Base-by-base conservation (phyloP, 2,797 vertebrate genomes). In the Melanotaenia boesemani region DNA sequence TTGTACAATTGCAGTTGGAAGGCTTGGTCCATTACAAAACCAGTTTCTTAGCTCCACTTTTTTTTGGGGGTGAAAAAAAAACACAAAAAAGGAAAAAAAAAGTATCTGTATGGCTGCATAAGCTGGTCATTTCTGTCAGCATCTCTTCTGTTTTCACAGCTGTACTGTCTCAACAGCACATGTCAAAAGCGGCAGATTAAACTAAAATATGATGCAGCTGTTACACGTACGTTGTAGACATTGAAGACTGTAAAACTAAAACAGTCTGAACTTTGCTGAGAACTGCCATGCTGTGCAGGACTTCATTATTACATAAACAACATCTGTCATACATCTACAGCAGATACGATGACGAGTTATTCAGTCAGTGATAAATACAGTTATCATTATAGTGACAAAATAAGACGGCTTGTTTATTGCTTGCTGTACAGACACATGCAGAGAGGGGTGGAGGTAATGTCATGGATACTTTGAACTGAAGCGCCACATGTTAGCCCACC, bases 381-480 rank as follows among this genome's bases (percentile, higher is more conserved):
- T 18, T 16, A 18, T 44, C 48, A 50, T 8, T 15, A 4, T 13
- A 24, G 12, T 39, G 15, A 44, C 0, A 12, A 12, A 60, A 67
- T 55, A 39, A 32, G 8, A 1, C 9, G 3, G 28, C n/a, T 65
- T 76, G 66, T 74, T 63, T 10, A 55, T 6, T 67, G 56, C 69
- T 50, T 63, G 12, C 54, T 34, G 34, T 60, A 52, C 63, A 68
- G 57, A 60, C 30, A 67, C 58, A 67, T 24, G 58, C 8, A 63
- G 57, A 3, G 46, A 39, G 54, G 32, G n/a, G 61, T 20, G 1
- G 1, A 22, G 22, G 69, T 28, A 82, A 86, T 86, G 81, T 86
- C 61, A 59, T 63, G 69, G 70, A 56, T 41, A 46, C 63, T 73
- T 70, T 74, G 74, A 76, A 81, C 71, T 70, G 65, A 66, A 83